phyloP scores from a whole-genome alignment of 64 coral and sea anemone species.

The Cladopsammia gracilis region DNA sequence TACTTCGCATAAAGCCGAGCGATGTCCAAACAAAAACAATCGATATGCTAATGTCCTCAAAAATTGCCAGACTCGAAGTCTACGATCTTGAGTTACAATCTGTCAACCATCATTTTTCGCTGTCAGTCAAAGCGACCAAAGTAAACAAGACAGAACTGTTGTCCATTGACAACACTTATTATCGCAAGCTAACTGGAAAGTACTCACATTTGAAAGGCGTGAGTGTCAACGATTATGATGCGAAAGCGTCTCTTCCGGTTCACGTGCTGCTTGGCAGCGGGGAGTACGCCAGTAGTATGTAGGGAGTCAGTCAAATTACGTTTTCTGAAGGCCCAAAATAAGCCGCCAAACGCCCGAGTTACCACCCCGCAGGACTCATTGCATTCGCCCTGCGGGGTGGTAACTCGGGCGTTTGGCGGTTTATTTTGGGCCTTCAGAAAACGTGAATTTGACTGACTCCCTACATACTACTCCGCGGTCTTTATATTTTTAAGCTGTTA shows the following conservation, averaged over 20 bases:
- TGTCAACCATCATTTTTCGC: constrained; percentile 51
- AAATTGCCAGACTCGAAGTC: constrained; percentile 13
- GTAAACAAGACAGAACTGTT: constrained; percentile 4
- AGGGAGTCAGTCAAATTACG: too few species aligned
- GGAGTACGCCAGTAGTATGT: constrained; percentile 5
- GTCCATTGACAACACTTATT: neutral
- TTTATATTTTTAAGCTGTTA: too few species aligned
- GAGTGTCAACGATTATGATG: neutral
- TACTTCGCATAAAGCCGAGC: too few species aligned
- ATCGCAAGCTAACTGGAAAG: neutral
- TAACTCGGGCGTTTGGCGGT: too few species aligned
- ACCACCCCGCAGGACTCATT: too few species aligned
- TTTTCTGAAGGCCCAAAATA: too few species aligned
- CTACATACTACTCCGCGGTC: too few species aligned
- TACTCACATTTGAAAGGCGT: constrained; percentile 7
- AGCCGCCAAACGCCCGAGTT: too few species aligned
- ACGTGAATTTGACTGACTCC: too few species aligned
- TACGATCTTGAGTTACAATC: constrained; percentile 48
- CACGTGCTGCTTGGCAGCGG: neutral
- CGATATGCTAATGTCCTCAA: constrained; percentile 45
- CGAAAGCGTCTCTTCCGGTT: constrained; percentile 1
- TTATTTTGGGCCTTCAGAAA: too few species aligned
- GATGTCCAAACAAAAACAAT: constrained; percentile 10
- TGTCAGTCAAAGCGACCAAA: constrained; percentile 48
- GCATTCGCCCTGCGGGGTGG: too few species aligned